These are phyloP conservation scores for Puffinus mauretanicus DNA, from an alignment of 2,113 vertebrate species.

Conservation along the genomic window DNA sequence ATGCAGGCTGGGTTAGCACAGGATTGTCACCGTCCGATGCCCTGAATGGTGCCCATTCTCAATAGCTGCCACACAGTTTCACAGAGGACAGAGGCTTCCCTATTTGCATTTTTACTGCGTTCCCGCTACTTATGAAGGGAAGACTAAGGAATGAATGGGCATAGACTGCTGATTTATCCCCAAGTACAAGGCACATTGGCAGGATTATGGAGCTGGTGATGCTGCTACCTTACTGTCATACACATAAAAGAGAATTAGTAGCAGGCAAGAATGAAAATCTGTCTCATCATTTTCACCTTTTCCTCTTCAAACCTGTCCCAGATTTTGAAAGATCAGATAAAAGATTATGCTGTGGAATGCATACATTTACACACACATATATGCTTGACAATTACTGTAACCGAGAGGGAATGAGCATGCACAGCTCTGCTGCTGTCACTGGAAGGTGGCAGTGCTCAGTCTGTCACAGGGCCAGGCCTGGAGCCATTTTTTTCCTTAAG, in stretches of 20 bases:
- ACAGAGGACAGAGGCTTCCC: slow-evolving; percentile 42
- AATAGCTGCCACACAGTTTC: neutral
- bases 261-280: neutral
- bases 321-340: neutral
- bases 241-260: neutral
- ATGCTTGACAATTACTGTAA: neutral
- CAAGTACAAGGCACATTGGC: neutral
- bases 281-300: neutral
- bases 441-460: slow-evolving; percentile 24
- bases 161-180: slow-evolving; percentile 12
- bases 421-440: neutral
- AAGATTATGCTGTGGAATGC: neutral
- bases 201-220: neutral
- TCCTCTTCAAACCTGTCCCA: neutral
- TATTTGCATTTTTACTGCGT: slow-evolving; percentile 16
- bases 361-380: neutral
- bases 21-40: neutral
- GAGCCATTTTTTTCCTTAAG: slow-evolving; percentile 10
- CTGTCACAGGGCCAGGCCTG: neutral
- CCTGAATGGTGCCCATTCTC: slow-evolving; percentile 35
- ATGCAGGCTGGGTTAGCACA: neutral
- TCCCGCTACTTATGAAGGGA: neutral
- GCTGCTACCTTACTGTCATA: neutral
- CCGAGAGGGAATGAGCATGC: neutral
- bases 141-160: neutral